These are phyloP conservation scores for Mantis religiosa DNA, from an alignment of 2,888 invertebrate genomes.

Conservation along the genomic window DNA sequence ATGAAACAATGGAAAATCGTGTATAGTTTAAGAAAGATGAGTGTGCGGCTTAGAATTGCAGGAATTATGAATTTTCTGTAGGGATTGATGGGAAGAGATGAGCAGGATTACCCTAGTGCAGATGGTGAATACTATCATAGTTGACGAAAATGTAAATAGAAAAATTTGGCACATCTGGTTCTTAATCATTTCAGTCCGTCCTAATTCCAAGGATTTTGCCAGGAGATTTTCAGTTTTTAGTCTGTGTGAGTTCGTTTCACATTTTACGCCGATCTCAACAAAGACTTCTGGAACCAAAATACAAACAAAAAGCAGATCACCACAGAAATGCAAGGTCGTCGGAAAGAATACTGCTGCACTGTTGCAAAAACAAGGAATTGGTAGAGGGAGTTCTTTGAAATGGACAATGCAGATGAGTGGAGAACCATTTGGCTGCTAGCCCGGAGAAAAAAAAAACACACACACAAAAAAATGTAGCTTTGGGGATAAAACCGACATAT, in stretches of 20 bases:
- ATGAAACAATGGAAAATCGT: no score
- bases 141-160: no score
- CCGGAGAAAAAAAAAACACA: background rate
- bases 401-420: background rate
- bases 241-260: background rate
- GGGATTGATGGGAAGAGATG: no score
- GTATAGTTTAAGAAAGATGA: no score
- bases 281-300: background rate
- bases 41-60: no score
- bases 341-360: background rate
- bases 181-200: no score
- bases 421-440: background rate
- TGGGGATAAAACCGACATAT: background rate
- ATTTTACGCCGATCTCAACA: background rate
- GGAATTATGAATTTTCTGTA: no score
- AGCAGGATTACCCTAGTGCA: no score
- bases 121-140: no score
- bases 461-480: background rate
- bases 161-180: no score
- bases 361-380: background rate
- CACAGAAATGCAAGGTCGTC: background rate
- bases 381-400: background rate
- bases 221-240: no score
- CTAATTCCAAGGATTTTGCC: no score
- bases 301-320: background rate